Conservation (phyloP, 2,888 invertebrate species). For the Bhutanitis thaidina region DNA sequence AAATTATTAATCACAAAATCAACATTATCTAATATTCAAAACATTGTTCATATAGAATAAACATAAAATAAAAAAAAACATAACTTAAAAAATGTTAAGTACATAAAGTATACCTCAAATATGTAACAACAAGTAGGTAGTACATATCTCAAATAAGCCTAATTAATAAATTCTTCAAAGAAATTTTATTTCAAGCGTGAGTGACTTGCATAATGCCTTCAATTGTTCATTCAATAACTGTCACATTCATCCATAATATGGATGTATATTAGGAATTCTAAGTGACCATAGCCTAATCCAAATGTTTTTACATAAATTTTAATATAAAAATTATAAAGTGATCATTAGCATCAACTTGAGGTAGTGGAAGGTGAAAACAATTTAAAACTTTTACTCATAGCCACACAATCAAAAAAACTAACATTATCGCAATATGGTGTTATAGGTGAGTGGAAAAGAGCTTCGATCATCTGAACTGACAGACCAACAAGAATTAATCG, state of each 20-base stretch:
- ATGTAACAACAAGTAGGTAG: neutral
- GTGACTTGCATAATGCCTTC: too few relatives aligned
- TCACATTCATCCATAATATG: too few relatives aligned
- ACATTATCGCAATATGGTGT: neutral
- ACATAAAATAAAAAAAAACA: neutral
- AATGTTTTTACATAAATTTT: too few relatives aligned
- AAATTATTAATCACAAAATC: neutral
- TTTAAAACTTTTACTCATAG: conserved; percentile 19
- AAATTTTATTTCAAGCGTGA: too few relatives aligned
- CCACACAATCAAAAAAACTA: conserved; percentile 17
- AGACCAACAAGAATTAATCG: too few relatives aligned
- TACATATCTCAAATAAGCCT: neutral
- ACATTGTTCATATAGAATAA: neutral
- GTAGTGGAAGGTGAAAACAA: conserved; percentile 28
- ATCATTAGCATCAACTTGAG: conserved; percentile 29
- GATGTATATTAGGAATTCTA: too few relatives aligned
- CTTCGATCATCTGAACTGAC: too few relatives aligned
- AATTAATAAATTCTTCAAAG: too few relatives aligned
- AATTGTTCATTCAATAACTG: too few relatives aligned
- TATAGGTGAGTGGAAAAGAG: too few relatives aligned
- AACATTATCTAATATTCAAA: neutral
- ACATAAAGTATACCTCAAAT: conserved; percentile 8
- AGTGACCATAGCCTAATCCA: too few relatives aligned
- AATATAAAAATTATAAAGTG: neutral
- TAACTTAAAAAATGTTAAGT: conserved; percentile 6